These are phyloP conservation scores for Gopherus flavomarginatus DNA, from an alignment of 2,113 vertebrate species.

Conservation along the genomic window DNA sequence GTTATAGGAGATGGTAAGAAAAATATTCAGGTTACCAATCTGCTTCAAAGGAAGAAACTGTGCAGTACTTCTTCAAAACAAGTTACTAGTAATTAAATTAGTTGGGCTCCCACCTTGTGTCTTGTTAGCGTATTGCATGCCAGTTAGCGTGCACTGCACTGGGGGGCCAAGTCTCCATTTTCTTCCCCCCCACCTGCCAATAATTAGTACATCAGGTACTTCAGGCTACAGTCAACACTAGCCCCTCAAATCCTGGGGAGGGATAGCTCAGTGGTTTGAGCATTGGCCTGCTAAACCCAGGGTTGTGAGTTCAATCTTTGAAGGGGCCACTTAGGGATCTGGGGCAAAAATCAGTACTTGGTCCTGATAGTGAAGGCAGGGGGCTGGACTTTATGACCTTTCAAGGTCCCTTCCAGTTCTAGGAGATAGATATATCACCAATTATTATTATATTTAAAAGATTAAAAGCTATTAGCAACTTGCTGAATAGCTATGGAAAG, in stretches of 20 bases:
- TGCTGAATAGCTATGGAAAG: background rate
- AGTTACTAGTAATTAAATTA: background rate
- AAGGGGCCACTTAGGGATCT: too few relatives aligned
- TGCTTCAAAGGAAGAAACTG: background rate
- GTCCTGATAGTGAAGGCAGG: too few relatives aligned
- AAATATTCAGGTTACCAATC: background rate
- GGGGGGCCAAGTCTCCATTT: accelerated
- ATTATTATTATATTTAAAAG: too few relatives aligned
- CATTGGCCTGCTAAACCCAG: too few relatives aligned
- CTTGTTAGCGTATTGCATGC: background rate
- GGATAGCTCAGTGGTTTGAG: too few relatives aligned
- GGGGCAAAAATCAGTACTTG: too few relatives aligned
- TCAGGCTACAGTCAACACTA: background rate
- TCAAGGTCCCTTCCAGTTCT: too few relatives aligned
- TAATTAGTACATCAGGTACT: background rate
- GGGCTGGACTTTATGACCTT: too few relatives aligned
- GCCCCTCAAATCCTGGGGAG: background rate
- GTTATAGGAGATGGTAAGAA: background rate
- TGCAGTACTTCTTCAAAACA: background rate
- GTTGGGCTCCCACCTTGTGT: background rate
- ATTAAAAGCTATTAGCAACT: too few relatives aligned
- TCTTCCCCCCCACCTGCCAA: background rate
- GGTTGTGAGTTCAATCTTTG: too few relatives aligned
- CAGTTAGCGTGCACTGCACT: background rate
- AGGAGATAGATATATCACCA: too few relatives aligned